phyloP scores from a whole-genome alignment of 2,113 vertebrate species.

The Triplophysa siluroides region DNA sequence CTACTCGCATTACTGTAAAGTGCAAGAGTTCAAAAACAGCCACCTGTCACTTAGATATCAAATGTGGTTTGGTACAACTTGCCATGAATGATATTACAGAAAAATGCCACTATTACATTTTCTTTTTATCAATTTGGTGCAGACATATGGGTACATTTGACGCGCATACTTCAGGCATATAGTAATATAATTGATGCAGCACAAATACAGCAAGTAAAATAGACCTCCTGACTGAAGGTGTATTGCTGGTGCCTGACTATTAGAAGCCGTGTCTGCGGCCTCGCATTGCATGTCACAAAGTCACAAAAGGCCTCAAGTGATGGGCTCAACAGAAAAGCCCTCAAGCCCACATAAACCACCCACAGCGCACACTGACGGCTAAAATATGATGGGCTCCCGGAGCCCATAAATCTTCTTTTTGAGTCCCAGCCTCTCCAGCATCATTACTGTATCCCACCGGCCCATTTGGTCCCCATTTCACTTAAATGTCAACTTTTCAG shows the following conservation, averaged over 20 bases:
- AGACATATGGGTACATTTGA: no score
- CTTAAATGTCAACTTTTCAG: slow-evolving; percentile 79
- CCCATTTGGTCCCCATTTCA: slow-evolving; percentile 76
- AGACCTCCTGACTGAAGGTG: slow-evolving; percentile 1
- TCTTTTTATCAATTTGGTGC: no score
- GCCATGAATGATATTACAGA: no score
- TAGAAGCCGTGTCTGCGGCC: slow-evolving; percentile 57
- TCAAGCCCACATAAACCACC: slow-evolving; percentile 77
- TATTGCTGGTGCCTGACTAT: slow-evolving; percentile 43
- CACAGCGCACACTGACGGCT: slow-evolving; percentile 71
- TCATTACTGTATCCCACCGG: slow-evolving; percentile 73
- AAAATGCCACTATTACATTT: no score
- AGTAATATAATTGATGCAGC: not conserved
- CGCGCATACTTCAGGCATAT: not conserved
- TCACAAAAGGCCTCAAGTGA: slow-evolving; percentile 68
- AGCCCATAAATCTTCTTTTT: slow-evolving; percentile 79
- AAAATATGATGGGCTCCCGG: slow-evolving; percentile 75
- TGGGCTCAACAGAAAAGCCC: slow-evolving; percentile 71
- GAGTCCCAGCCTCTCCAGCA: slow-evolving; percentile 69
- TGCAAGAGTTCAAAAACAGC: no score
- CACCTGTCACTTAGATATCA: no score
- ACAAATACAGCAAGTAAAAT: slow-evolving; percentile 28
- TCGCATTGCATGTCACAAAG: slow-evolving; percentile 62
- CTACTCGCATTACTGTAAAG: no score
- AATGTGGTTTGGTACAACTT: no score